phyloP scores from a whole-genome alignment of 2,888 invertebrate genomes.

The Drosophila basisetae region DNA sequence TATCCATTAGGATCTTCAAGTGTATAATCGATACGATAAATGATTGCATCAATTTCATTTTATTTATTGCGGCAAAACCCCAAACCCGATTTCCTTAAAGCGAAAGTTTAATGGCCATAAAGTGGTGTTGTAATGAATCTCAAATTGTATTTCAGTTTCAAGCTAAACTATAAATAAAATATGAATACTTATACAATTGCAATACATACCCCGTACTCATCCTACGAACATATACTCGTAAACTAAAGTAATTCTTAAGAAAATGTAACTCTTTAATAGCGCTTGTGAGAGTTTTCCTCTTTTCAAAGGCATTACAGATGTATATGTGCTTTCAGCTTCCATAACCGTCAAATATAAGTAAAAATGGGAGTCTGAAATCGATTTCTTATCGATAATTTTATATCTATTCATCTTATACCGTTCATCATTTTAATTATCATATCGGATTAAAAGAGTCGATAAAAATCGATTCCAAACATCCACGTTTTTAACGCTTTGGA shows the following conservation, averaged over 20 bases:
- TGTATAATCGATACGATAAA: constrained; percentile 21
- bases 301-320: background rate
- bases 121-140: background rate
- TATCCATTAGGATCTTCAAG: constrained; percentile 9
- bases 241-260: background rate
- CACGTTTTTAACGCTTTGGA: background rate
- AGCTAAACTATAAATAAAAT: background rate
- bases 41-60: constrained; percentile 20
- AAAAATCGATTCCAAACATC: background rate
- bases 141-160: constrained; percentile 4
- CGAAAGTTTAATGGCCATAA: constrained; percentile 19
- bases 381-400: background rate
- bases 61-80: constrained; percentile 22
- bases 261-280: background rate
- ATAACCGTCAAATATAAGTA: background rate
- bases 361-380: background rate
- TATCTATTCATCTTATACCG: background rate
- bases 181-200: background rate
- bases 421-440: background rate
- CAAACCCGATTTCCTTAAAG: constrained; percentile 5
- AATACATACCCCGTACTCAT: background rate
- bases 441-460: background rate
- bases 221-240: background rate
- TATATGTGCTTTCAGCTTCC: background rate
- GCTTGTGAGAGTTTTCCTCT: background rate